Percentiles rank a stretch among this genome's conserved stretches.
Evolutionary conservation across 2,797 vertebrate genomes (phyloP).

Genomic region (Neostethus bicornis): DNA sequence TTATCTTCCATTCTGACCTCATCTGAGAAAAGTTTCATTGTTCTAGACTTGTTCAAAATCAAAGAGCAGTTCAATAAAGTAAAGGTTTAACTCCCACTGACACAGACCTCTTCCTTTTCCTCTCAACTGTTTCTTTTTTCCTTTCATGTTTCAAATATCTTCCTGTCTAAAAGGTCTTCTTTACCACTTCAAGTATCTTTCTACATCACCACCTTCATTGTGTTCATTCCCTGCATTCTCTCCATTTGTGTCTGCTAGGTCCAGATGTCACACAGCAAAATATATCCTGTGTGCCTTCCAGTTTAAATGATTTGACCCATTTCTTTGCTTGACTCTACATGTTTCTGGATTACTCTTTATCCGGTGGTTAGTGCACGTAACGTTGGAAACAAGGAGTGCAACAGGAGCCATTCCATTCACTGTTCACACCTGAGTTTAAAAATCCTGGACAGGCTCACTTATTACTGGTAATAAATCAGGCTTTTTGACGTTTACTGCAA

Average conservation of each 20-base stretch:
- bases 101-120: slow-evolving; percentile 32
- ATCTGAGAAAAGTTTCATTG: slow-evolving; percentile 1
- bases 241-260: slow-evolving; percentile 9
- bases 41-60: slow-evolving; percentile 10
- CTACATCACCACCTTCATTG: slow-evolving; percentile 9
- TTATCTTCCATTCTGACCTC: background rate
- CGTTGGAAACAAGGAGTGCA: slow-evolving; percentile 8
- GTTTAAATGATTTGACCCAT: background rate
- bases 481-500: slow-evolving; percentile 25
- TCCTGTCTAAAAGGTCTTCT: slow-evolving; percentile 13
- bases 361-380: background rate
- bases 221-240: slow-evolving; percentile 9
- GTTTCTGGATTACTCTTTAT: slow-evolving; percentile 6
- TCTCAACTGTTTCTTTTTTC: slow-evolving; percentile 4
- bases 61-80: slow-evolving; percentile 16
- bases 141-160: slow-evolving; percentile 13
- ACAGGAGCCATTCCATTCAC: slow-evolving; percentile 1
- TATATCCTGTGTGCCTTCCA: background rate
- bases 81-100: slow-evolving; percentile 7
- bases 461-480: slow-evolving; percentile 38
- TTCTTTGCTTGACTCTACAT: background rate
- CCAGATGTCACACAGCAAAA: background rate
- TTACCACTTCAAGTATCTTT: slow-evolving; percentile 10
- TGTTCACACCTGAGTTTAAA: slow-evolving; percentile 12
- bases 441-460: slow-evolving; percentile 32